These are phyloP conservation scores for Teleopsis dalmanni DNA, from an alignment of 1,140 invertebrate species.

Conservation along the genomic window DNA sequence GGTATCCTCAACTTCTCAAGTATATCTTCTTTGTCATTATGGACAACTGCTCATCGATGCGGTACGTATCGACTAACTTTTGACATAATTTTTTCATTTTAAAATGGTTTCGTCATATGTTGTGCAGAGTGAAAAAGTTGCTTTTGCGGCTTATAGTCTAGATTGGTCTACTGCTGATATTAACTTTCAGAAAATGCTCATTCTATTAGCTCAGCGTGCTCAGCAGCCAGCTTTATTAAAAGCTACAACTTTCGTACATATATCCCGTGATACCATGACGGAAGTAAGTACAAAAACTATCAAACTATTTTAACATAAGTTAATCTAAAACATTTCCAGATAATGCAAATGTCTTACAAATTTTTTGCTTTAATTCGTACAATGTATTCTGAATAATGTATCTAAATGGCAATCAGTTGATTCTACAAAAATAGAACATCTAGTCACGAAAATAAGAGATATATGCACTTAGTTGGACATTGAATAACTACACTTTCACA, in stretches of 20 bases:
- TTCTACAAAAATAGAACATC: no score
- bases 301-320: background rate
- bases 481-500: no score
- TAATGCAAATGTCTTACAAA: conserved; percentile 31
- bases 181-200: conserved; percentile 20
- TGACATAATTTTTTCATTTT: background rate
- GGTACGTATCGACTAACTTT: conserved; percentile 9
- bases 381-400: conserved; percentile 30
- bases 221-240: conserved; percentile 19
- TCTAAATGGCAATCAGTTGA: no score
- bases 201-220: conserved; percentile 17
- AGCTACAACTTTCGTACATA: conserved; percentile 21
- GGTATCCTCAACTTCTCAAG: conserved; percentile 12
- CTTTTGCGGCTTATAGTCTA: conserved; percentile 16
- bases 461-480: no score
- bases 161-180: conserved; percentile 17
- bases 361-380: conserved; percentile 32
- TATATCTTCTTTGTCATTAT: conserved; percentile 18
- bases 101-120: background rate
- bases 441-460: no score
- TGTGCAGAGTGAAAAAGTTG: conserved; percentile 16
- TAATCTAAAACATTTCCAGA: conserved; percentile 14
- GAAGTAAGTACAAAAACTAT: background rate
- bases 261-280: conserved; percentile 15
- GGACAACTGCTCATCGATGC: conserved; percentile 23